Evolutionary conservation across 53 echinoderm and acorn worm genomes (phyloP), one percentile per base, ranked within the genome.

Genomic region (Patiria pectinifera): DNA sequence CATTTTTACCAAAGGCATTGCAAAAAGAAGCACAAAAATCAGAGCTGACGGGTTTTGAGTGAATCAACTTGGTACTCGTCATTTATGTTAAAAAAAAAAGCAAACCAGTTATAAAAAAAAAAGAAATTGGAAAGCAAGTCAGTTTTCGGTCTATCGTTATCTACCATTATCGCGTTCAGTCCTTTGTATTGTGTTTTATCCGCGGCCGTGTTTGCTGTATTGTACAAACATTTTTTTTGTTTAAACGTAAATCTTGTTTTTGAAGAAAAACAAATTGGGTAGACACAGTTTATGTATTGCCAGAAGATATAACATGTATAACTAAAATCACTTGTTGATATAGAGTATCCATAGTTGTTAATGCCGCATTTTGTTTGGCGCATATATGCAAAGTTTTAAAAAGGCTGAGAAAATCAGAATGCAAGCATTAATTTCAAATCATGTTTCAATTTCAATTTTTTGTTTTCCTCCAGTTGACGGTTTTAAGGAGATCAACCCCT

Each of bases 201-300:
- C 25, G 85, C 69, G 85, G 85, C 85, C 66, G 44, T 43, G 16
- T 83, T 60, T 59, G 22, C 69, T 69, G 45, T 85, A 26, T 45
- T 85, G 62, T 85, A 85, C 83, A 85, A 63, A 43, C 45, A 85
- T 44, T 69, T 69, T 62, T 85, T 24, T 85, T 43, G 19, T 84
- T 84, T 26, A 25, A 79, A 22, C 24, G 22, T 74, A 74, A 48
- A 46, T 14, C 45, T 18, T 15, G 19, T 69, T 85, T 85, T 85
- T 66, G 53, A 53, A 53, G 53, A 53, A 53, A 53, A 53, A 53
- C 35, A 69, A 69, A 74, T 23, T 35, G 62, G 35, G 62, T 60
- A 62, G 60, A 83, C 62, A 18, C 58, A 60, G 6, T 58, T 74
- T 74, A 18, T 74, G 22, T 23, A 74, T 16, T 74, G 74, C 74